Evolutionary conservation across 2,797 vertebrate genomes (phyloP), one percentile per base, ranked within the genome.

Genomic region (Bovichtus variegatus): DNA sequence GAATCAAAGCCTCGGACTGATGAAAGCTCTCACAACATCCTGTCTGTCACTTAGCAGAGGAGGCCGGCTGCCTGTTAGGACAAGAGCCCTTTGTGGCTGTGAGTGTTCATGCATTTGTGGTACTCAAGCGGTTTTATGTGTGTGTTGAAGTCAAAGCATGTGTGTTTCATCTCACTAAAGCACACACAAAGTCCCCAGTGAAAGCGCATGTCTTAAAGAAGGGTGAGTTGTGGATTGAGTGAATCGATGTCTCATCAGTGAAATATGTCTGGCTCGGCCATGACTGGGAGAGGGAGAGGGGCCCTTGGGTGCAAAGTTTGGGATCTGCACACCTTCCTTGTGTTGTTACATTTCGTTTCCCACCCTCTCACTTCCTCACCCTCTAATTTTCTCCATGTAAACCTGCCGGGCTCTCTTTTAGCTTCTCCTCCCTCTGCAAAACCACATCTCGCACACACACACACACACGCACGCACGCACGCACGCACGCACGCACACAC

Each of bases 1-100:
- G 79, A 91, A 88, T 91, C 83, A 90, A 89, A 90, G 80, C 61
- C 62, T 74, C 2, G 1, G 54, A 81, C 77, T 82, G 85, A 90
- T 89, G 77, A 90, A 86, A 86, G 82, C 81, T 71, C 43, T 50
- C 44, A 78, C 71, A 83, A 81, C 83, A 76, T 91, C 86, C 85
- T 86, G 77, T 74, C 80, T 90, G 86, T 87, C 86, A 84, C 84
- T 87, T 54, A 81, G 59, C 71, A 75, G 75, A 83, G 51, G 65
- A 93, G 75, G 92, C 86, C 31, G 6, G 29, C 51, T 41, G 60
- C 83, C 81, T 90, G 87, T 93, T 72, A 23, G 83, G 63, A 90
- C 91, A 87, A 77, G 91, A 85, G 78, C 53, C 60, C 57, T 62
- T 62, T 74, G 73, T 74, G 71, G 75, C 67, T 62, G 43, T 58